Evolutionary conservation across 2,888 invertebrate genomes (phyloP).

Genomic region (Beris morrisii): DNA sequence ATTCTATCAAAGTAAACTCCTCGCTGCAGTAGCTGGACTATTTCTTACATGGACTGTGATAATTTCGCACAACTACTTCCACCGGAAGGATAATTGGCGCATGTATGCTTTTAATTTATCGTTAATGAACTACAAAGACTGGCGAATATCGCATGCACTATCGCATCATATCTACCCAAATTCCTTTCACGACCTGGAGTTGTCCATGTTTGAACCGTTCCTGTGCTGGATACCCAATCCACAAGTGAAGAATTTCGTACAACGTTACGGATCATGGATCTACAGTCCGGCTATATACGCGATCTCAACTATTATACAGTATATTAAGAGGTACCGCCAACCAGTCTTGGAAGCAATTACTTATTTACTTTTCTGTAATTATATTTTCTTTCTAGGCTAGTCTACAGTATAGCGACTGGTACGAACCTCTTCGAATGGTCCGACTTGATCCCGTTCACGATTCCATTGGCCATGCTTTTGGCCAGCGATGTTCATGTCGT

Average conservation of each 20-base stretch:
- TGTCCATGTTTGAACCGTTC: conserved; percentile 69
- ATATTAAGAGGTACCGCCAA: conserved; percentile 3
- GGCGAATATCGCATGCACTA: conserved; percentile 73
- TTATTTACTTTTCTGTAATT: neutral
- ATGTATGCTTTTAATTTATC: conserved; percentile 77
- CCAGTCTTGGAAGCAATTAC: neutral
- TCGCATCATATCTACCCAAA: conserved; percentile 82
- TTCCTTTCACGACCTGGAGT: conserved; percentile 72
- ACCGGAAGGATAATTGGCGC: conserved; percentile 73
- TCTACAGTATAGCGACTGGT: conserved; percentile 45
- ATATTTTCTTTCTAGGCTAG: conserved; percentile 44
- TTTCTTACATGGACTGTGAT: conserved; percentile 63
- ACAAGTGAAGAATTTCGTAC: conserved; percentile 58
- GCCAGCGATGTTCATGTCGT: conserved; percentile 47
- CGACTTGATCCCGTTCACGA: conserved; percentile 54
- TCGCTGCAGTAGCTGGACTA: conserved; percentile 58
- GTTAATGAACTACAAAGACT: conserved; percentile 65
- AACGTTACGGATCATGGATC: conserved; percentile 60
- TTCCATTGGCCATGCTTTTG: conserved; percentile 57
- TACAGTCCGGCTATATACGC: conserved; percentile 57
- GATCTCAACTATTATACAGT: conserved; percentile 29
- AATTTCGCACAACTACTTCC: conserved; percentile 76
- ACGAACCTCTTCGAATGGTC: conserved; percentile 51
- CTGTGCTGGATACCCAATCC: conserved; percentile 65
- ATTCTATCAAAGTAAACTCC: conserved; percentile 48